A percentile compares a stretch with the other conserved stretches of the same genome.
Evolutionary conservation across 2,888 invertebrate genomes (phyloP).

Genomic region (Strigamia transsilvanica): DNA sequence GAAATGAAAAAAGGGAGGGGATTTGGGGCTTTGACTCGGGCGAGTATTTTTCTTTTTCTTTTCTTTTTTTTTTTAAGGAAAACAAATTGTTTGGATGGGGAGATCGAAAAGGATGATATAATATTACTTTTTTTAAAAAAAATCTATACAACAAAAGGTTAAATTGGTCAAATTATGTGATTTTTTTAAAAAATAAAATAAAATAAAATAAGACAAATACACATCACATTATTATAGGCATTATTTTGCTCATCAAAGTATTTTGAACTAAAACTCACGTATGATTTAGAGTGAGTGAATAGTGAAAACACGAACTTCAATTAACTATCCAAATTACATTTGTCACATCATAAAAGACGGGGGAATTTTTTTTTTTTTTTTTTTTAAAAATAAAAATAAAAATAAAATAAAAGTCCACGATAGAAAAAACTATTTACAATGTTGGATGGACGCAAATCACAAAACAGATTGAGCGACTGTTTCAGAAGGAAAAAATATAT

Average conservation of each 20-base stretch:
- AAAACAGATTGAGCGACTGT: conserved; percentile 50
- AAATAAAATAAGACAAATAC: background rate
- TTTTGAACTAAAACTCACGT: conserved; percentile 9
- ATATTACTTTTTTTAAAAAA: background rate
- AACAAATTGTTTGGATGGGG: background rate
- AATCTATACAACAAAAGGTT: conserved; percentile 4
- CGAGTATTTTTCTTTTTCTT: background rate
- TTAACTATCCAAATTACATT: conserved; percentile 21
- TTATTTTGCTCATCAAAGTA: conserved; percentile 20
- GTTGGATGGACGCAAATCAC: conserved; percentile 52
- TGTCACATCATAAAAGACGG: background rate
- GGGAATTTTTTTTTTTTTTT: too few species aligned
- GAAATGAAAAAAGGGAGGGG: background rate
- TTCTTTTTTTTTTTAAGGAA: too few species aligned
- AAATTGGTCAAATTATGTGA: conserved; percentile 19
- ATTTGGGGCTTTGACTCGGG: background rate
- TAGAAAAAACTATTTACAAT: conserved; percentile 41
- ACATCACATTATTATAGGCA: conserved; percentile 22
- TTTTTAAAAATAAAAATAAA: conserved; percentile 7
- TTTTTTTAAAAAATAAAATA: too few species aligned
- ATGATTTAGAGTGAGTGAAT: background rate
- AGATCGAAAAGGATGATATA: background rate
- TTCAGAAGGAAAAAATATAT: too few species aligned
- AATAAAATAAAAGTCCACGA: conserved; percentile 7
- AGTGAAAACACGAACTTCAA: conserved; percentile 26